Evolutionary conservation across 2,888 invertebrate genomes (phyloP).

Genomic region (Cactoblastis cactorum): DNA sequence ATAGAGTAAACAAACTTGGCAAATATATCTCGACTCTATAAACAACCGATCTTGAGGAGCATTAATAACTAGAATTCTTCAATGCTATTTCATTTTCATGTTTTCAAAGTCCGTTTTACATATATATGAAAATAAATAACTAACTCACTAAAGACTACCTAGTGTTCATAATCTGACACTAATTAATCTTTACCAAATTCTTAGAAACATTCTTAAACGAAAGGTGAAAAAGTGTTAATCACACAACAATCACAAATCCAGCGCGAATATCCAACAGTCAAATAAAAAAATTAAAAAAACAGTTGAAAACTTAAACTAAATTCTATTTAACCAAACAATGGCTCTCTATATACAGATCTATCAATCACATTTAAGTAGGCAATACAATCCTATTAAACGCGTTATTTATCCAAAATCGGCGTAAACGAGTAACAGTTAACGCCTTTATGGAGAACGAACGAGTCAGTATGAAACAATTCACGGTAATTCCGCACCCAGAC

Average conservation of each 20-base stretch:
- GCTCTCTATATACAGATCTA: background rate
- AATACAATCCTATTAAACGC: conserved; percentile 10
- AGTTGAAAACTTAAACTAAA: background rate
- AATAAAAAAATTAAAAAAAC: background rate
- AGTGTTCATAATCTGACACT: background rate
- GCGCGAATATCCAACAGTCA: background rate
- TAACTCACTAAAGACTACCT: background rate
- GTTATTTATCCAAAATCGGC: background rate
- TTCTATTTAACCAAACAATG: background rate
- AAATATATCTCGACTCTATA: conserved; percentile 4
- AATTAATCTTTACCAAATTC: background rate
- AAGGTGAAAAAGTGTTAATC: background rate
- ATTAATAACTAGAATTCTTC: background rate
- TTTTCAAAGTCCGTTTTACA: background rate
- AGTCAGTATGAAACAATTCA: conserved; percentile 18
- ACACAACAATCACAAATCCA: background rate
- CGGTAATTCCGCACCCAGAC: conserved; percentile 39
- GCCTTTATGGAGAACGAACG: conserved; percentile 9
- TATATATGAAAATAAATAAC: background rate
- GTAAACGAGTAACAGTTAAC: conserved; percentile 9
- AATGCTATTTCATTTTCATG: background rate
- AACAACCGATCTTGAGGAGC: background rate
- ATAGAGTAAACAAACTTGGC: conserved; percentile 46
- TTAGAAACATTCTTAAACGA: background rate
- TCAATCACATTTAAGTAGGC: conserved; percentile 7